Conservation (phyloP, 2,113 vertebrate genomes). For the Percina caprodes region DNA sequence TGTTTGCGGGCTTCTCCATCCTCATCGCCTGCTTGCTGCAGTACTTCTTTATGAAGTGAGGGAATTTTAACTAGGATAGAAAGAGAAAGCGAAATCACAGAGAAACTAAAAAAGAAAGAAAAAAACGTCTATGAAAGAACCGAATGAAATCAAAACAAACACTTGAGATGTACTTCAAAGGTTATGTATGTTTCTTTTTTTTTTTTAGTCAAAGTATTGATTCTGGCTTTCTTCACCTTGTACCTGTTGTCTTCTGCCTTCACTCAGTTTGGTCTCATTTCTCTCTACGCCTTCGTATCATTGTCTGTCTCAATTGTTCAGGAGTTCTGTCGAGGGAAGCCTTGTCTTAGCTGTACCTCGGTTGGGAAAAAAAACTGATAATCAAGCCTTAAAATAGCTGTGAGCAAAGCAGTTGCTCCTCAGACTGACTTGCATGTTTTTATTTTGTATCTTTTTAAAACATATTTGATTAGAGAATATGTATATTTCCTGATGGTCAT, state of each 20-base stretch:
- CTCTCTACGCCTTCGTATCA: conserved; percentile 47
- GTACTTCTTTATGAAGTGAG: conserved; percentile 99
- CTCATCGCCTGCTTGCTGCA: conserved; percentile 98
- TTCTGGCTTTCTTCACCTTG: conserved; percentile 85
- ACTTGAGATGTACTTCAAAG: conserved; percentile 87
- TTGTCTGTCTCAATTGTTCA: conserved; percentile 57
- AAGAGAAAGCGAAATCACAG: conserved; percentile 77
- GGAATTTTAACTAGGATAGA: conserved; percentile 75
- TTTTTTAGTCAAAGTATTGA: conserved; percentile 88
- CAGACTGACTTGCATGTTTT: conserved; percentile 81
- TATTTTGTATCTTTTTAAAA: conserved; percentile 79
- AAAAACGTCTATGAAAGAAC: conserved; percentile 67
- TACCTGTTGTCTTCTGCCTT: conserved; percentile 57
- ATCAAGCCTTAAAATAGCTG: conserved; percentile 82
- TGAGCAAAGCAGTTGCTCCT: conserved; percentile 71
- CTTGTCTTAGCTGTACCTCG: conserved; percentile 59
- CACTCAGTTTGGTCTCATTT: conserved; percentile 60
- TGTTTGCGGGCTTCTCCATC: conserved; percentile 93
- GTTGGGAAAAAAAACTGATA: conserved; percentile 68
- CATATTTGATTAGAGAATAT: conserved; percentile 85
- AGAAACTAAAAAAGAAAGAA: conserved; percentile 34
- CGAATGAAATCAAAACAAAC: conserved; percentile 77
- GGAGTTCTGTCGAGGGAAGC: conserved; percentile 68
- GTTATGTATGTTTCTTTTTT: conserved; percentile 84
- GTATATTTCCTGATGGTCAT: conserved; percentile 83